Conservation (phyloP, 2,113 vertebrate genomes). For the Prochilodus magdalenae region DNA sequence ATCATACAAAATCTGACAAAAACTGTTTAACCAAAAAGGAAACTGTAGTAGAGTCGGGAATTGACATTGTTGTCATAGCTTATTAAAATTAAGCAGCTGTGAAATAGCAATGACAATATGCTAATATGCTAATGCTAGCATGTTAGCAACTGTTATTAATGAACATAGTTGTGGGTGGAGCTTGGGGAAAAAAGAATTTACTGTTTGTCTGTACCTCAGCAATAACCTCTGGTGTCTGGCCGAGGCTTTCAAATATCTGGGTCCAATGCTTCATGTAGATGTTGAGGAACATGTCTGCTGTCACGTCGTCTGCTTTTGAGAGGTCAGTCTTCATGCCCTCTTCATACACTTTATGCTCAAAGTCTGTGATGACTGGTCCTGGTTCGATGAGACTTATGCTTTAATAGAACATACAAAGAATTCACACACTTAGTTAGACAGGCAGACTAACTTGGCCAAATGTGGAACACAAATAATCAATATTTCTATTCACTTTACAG, state of each 20-base stretch:
- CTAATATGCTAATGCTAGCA: too few species aligned
- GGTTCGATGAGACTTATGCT: constrained; percentile 85
- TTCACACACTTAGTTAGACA: too few species aligned
- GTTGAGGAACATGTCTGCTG: constrained; percentile 85
- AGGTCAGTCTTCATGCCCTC: constrained; percentile 85
- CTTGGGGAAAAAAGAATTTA: too few species aligned
- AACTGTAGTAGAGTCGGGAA: too few species aligned
- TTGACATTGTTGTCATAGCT: too few species aligned
- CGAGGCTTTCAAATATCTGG: constrained; percentile 83
- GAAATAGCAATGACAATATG: too few species aligned
- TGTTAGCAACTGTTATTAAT: too few species aligned
- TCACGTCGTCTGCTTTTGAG: constrained; percentile 80
- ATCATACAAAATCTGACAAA: too few species aligned
- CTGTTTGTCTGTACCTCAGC: constrained; percentile 76
- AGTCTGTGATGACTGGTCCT: constrained; percentile 83
- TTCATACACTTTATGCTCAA: constrained; percentile 85
- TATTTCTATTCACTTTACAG: not conserved
- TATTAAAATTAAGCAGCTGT: too few species aligned
- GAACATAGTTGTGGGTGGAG: too few species aligned
- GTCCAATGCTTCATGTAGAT: constrained; percentile 86
- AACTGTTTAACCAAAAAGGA: too few species aligned
- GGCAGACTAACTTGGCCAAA: too few species aligned
- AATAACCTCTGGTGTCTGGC: constrained; percentile 83
- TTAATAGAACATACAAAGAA: constrained; percentile 5
- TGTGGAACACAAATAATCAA: not conserved